Percentiles rank a stretch among this genome's conserved stretches.
These are phyloP conservation scores for Triplophysa dalaica DNA, from an alignment of 2,113 vertebrate genomes.

Conservation along the genomic window DNA sequence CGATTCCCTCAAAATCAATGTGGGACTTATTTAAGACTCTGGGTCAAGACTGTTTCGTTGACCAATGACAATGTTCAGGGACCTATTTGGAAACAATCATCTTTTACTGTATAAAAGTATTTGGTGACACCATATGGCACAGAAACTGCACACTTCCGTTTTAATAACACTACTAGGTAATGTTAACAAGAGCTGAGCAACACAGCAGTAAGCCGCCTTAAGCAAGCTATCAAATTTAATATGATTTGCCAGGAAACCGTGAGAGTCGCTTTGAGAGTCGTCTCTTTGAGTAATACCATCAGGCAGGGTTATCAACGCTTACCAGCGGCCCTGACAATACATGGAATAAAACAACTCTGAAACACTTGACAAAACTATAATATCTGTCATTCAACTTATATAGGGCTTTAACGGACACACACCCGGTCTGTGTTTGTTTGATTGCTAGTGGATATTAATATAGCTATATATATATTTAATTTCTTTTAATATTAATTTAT, in stretches of 20 bases:
- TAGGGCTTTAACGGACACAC: too few relatives aligned
- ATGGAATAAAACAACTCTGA: slow-evolving; percentile 26
- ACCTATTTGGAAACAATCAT: too few relatives aligned
- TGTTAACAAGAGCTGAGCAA: slow-evolving; percentile 24
- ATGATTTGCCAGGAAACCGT: slow-evolving; percentile 45
- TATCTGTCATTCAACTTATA: slow-evolving; percentile 1
- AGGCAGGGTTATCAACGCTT: slow-evolving; percentile 51
- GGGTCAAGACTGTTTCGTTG: too few relatives aligned
- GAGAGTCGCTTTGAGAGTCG: slow-evolving; percentile 1
- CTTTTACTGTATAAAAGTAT: too few relatives aligned
- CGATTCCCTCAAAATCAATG: too few relatives aligned
- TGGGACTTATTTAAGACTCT: too few relatives aligned
- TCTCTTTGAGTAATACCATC: slow-evolving; percentile 46
- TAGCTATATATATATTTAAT: too few relatives aligned
- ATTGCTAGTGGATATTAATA: too few relatives aligned
- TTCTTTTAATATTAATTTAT: too few relatives aligned
- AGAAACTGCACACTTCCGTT: background rate
- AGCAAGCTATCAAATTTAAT: slow-evolving; percentile 50
- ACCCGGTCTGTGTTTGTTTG: too few relatives aligned
- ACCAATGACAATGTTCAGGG: too few relatives aligned
- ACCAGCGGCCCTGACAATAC: slow-evolving; percentile 42
- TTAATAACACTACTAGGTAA: slow-evolving; percentile 3
- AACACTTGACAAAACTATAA: background rate
- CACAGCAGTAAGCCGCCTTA: slow-evolving; percentile 44
- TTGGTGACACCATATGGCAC: too few relatives aligned